Evolutionary conservation across 1,140 invertebrate genomes (phyloP), one percentile per base, ranked within the genome.

Genomic region (Drosophila tsacasi): DNA sequence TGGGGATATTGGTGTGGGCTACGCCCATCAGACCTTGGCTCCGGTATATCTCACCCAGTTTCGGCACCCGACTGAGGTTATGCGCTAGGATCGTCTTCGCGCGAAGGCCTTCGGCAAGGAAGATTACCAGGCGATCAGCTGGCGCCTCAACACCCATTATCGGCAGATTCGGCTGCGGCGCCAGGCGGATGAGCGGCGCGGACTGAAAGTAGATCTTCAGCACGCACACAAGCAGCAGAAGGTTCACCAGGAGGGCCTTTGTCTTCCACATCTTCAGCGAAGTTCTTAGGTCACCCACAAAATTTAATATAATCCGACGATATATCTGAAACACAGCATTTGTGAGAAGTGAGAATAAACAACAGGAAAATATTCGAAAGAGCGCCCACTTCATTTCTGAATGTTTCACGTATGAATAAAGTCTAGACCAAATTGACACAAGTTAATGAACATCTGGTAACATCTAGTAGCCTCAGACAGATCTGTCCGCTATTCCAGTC

Each of bases 1-100:
- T 99, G 0, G 99, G 99, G 8, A 99, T 97, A 92, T 96, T 94
- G 1, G 98, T 98, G 78, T 97, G 96, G 21, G 98, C 98, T 73
- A 99, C 95, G 35, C 98, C 98, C 95, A 96, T 98, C 35, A 95
- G 93, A 44, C 97, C 97, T 81, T 94, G 60, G 1, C 75, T 93
- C 92, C 77, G 94, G 47, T 86, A 52, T 32, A 91, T 30, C n/a
- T 80, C 63, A 44, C 63, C 37, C 37, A 93, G 30, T 46, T 83
- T 59, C 5, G 71, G 80, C 64, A 87, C 37, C 8, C 54, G 25
- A 23, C 60, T 85, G 19, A 63, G 79, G n/a, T 85, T 78, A 8
- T 83, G 40, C 9, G 94, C 93, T 74, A 95, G 94, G 83, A 98
- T 96, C 21, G 96, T 96, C 86, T 98, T 96, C 35, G 96, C 97